These are phyloP conservation scores for Chaenocephalus aceratus DNA, from an alignment of 2,113 vertebrate species.

Conservation along the genomic window DNA sequence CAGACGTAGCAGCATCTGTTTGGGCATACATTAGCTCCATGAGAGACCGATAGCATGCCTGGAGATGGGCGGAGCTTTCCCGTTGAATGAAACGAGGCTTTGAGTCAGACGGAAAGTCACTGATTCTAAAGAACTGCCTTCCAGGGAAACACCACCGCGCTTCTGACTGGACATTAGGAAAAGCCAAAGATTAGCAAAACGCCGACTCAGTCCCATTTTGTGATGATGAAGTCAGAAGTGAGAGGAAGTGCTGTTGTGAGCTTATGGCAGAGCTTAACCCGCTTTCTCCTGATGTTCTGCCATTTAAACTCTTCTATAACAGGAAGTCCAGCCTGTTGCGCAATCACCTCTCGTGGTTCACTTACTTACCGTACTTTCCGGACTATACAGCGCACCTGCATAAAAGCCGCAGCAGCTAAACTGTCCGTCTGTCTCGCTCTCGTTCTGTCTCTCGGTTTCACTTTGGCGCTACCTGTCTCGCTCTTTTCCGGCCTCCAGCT, in stretches of 20 bases:
- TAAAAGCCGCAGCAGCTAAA: too few species aligned
- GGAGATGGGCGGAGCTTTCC: constrained; percentile 39
- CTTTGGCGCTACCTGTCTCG: too few species aligned
- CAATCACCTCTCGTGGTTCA: background rate
- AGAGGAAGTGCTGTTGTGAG: background rate
- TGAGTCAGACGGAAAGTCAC: constrained; percentile 28
- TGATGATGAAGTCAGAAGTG: constrained; percentile 35
- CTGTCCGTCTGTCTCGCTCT: too few species aligned
- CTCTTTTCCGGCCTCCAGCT: too few species aligned
- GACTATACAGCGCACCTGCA: too few species aligned
- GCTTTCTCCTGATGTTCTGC: constrained; percentile 3
- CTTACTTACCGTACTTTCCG: too few species aligned
- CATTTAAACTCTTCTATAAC: constrained; percentile 33
- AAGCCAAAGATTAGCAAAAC: constrained; percentile 34
- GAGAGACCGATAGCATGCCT: constrained; percentile 19
- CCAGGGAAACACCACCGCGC: constrained; percentile 6
- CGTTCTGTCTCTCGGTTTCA: too few species aligned
- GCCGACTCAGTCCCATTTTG: constrained; percentile 30
- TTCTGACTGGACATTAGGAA: constrained; percentile 7
- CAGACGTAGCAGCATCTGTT: constrained; percentile 66
- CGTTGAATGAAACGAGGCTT: constrained; percentile 51
- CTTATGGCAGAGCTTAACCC: constrained; percentile 1
- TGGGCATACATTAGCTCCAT: constrained; percentile 52
- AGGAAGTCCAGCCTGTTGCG: constrained; percentile 2
- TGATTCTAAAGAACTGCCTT: constrained; percentile 47